Conservation (phyloP, 2,113 vertebrate genomes). For the Leptosomus discolor region DNA sequence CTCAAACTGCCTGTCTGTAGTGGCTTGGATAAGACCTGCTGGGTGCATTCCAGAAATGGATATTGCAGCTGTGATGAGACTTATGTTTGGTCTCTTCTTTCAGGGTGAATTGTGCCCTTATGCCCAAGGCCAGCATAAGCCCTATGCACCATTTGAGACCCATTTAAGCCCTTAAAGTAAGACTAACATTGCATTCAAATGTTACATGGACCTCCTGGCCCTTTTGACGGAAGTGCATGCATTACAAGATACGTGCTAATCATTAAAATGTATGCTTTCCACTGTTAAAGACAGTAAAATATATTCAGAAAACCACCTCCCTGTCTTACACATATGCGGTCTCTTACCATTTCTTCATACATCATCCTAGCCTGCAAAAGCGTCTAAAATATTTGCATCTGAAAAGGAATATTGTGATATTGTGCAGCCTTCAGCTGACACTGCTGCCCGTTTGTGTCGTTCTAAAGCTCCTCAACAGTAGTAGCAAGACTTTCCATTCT, state of each 20-base stretch:
- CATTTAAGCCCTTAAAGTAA: not conserved
- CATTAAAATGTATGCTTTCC: not conserved
- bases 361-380: not conserved
- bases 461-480: not conserved
- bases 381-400: not conserved
- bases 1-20: constrained; percentile 59
- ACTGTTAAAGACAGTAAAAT: not conserved
- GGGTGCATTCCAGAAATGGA: constrained; percentile 53
- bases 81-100: constrained; percentile 10
- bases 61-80: constrained; percentile 64
- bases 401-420: not conserved
- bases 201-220: not conserved
- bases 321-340: not conserved
- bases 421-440: not conserved
- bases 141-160: not conserved
- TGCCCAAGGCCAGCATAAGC: not conserved
- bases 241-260: not conserved
- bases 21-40: constrained; percentile 63
- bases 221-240: not conserved
- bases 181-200: not conserved
- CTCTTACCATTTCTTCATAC: not conserved
- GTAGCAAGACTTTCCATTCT: not conserved
- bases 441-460: not conserved
- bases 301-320: not conserved
- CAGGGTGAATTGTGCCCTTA: not conserved